A percentile compares a stretch with the other conserved stretches of the same genome.
Evolutionary conservation across 2,888 invertebrate species (phyloP).

Genomic region (Leptarthrus brevirostris): DNA sequence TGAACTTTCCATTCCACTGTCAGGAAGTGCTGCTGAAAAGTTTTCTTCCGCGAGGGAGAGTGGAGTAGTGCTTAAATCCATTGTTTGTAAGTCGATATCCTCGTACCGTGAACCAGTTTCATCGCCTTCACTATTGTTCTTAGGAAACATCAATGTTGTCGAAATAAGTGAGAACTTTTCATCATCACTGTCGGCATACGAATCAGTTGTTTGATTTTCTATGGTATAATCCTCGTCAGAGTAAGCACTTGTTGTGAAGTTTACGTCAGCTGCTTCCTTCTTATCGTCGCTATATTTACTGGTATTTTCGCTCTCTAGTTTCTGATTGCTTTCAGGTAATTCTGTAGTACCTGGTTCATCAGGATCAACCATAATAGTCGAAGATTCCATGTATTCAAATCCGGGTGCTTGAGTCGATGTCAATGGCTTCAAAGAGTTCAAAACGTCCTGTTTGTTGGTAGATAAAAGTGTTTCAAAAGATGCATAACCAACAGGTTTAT

Average conservation of each 20-base stretch:
- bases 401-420: slow-evolving; percentile 62
- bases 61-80: background rate
- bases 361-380: slow-evolving; percentile 54
- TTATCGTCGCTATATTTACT: slow-evolving; percentile 8
- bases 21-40: background rate
- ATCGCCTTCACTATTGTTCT: background rate
- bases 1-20: too few species aligned
- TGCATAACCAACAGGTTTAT: slow-evolving; percentile 65
- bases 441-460: slow-evolving; percentile 59
- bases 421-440: slow-evolving; percentile 69
- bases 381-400: slow-evolving; percentile 65
- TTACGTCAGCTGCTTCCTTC: background rate
- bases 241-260: background rate
- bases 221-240: background rate
- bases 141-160: slow-evolving; percentile 7
- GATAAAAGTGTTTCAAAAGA: slow-evolving; percentile 25
- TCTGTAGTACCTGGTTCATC: slow-evolving; percentile 10
- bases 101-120: background rate
- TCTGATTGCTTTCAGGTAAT: background rate
- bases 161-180: slow-evolving; percentile 17
- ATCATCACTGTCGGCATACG: background rate
- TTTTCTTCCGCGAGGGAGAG: background rate
- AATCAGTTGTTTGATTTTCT: slow-evolving; percentile 4
- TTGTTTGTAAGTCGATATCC: background rate
- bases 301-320: background rate